Conservation (phyloP, 2,113 vertebrate genomes). For the Coturnix japonica region DNA sequence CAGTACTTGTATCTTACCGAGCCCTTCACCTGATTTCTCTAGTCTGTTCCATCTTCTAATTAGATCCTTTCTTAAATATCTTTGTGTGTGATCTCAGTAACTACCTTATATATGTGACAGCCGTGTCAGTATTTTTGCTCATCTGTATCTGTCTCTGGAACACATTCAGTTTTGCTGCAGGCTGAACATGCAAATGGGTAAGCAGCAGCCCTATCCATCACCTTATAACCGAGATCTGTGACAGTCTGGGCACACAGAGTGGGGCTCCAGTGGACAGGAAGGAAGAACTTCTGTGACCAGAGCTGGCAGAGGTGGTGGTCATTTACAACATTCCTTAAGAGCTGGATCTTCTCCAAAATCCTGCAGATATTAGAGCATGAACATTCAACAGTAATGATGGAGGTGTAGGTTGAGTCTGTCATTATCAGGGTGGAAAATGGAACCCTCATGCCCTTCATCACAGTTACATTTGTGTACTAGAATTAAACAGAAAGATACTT, state of each 20-base stretch:
- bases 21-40: accelerated
- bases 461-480: not conserved
- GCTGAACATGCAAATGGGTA: not conserved
- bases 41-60: not conserved
- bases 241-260: not conserved
- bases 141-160: not conserved
- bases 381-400: not conserved
- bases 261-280: not conserved
- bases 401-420: not conserved
- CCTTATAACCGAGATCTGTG: not conserved
- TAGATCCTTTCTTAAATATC: not conserved
- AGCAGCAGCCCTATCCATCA: not conserved
- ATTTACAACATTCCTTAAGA: not conserved
- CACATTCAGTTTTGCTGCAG: not conserved
- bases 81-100: not conserved
- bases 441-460: not conserved
- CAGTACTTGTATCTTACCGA: not conserved
- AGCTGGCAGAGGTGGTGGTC: not conserved
- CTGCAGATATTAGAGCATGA: not conserved
- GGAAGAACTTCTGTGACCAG: not conserved
- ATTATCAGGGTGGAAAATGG: not conserved
- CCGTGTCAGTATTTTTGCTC: not conserved
- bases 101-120: not conserved
- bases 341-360: not conserved
- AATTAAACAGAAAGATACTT: not conserved